Conservation (phyloP, 2,888 invertebrate genomes). For the Luffia ferchaultella region DNA sequence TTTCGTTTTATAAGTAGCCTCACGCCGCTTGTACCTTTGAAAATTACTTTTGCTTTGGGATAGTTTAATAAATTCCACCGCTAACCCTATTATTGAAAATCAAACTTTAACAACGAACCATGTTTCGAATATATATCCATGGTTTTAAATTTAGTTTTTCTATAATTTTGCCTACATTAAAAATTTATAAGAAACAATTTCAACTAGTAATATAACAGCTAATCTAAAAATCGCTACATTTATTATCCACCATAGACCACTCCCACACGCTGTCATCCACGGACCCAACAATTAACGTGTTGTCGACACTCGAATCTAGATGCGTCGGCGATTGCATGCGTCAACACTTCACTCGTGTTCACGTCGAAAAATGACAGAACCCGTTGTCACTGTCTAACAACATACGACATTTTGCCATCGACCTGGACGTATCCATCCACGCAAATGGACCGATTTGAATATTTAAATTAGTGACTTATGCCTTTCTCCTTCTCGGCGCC, state of each 20-base stretch:
- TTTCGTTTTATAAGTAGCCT: no score
- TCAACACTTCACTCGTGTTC: constrained; percentile 54
- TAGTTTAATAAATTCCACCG: no score
- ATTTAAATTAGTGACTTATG: constrained; percentile 1
- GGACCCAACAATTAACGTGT: constrained; percentile 45
- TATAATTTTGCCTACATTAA: no score
- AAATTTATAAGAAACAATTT: no score
- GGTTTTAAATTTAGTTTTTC: no score
- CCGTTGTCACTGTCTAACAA: constrained; percentile 2
- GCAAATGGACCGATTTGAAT: constrained; percentile 1
- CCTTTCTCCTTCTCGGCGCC: background rate
- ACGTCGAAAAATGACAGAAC: constrained; percentile 28
- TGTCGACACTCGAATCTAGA: constrained; percentile 48
- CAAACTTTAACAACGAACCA: no score
- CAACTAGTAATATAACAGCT: no score
- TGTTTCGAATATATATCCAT: no score
- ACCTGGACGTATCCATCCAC: background rate
- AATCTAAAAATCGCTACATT: background rate
- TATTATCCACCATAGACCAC: background rate
- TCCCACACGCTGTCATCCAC: constrained; percentile 7
- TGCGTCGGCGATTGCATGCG: constrained; percentile 29
- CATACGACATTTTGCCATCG: background rate
- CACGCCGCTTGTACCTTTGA: no score
- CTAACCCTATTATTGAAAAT: no score
- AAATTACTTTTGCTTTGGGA: no score